A percentile compares a stretch with the other conserved stretches of the same genome.
Conservation (phyloP, 1,140 invertebrate species). For the Bombus picipes region DNA sequence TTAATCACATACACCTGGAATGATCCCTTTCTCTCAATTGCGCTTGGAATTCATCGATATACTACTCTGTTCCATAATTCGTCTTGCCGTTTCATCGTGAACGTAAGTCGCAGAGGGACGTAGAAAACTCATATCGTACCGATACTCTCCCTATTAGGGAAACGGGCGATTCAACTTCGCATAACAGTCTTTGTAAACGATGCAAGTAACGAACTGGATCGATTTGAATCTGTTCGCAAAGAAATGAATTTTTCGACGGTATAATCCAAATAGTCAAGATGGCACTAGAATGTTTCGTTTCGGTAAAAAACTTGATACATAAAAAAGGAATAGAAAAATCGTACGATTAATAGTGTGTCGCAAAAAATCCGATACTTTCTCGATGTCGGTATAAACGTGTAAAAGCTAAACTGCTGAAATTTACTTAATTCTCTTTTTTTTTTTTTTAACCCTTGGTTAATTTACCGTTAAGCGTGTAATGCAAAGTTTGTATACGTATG, state of each 20-base stretch:
- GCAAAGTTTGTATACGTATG: background rate
- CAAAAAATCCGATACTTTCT: constrained; percentile 56
- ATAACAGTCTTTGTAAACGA: constrained; percentile 6
- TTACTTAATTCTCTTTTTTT: constrained; percentile 10
- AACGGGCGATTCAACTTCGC: background rate
- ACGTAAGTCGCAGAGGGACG: constrained; percentile 4
- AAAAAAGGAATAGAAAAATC: constrained; percentile 54
- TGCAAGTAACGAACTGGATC: constrained; percentile 5
- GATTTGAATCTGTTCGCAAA: background rate
- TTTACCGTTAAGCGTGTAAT: constrained; percentile 30
- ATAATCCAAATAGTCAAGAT: constrained; percentile 13
- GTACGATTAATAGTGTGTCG: constrained; percentile 48
- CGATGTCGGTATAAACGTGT: constrained; percentile 53
- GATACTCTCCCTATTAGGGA: background rate
- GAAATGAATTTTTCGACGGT: background rate
- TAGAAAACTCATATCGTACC: constrained; percentile 2
- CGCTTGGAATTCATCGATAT: constrained; percentile 20
- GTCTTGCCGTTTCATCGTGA: background rate
- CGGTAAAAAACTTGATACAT: constrained; percentile 42
- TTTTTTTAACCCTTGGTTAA: constrained; percentile 17
- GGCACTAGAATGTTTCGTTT: constrained; percentile 9
- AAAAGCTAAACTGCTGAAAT: constrained; percentile 49
- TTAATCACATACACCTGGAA: constrained; percentile 37
- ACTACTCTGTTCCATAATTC: background rate
- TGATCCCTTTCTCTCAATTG: constrained; percentile 19